Base-by-base conservation (phyloP, 2,113 vertebrate species). In the Azemiops feae region DNA sequence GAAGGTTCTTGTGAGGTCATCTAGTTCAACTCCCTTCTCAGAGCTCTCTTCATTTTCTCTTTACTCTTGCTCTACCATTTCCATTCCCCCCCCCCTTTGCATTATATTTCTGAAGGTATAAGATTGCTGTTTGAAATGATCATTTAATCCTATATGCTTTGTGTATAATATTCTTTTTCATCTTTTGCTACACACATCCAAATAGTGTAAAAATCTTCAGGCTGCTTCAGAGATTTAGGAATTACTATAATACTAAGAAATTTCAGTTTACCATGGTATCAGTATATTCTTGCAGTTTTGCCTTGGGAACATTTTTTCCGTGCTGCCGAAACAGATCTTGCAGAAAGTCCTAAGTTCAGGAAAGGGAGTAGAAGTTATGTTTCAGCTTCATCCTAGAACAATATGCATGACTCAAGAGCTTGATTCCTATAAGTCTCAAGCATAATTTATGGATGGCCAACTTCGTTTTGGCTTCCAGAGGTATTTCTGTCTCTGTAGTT, bases 221-320 rank as follows among this genome's bases (percentile, higher is more conserved):
- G 1, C 14, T 16, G 18, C 87, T 27, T 45, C 3, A 91, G 3
- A 30, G 23, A 91, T 87, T 88, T 54, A 93, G 91, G 7, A 27
- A 87, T 5, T n/a, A 52, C 5, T 91, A 10, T 87, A 88, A 91
- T 23, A 55, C 54, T 2, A 64, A 85, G 27, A 22, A 55, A 0
- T 43, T 2, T 94, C 93, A 50, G 94, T 96, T 96, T 98, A 99
- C 99, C 98, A 99, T 99, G 53, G 98, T 95, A 89, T 98, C 98
- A 0, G 99, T 99, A 91, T 99, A 99, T 91, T 99, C 98, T 60
- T 98, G 98, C 97, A 99, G 96, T 91, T 99, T 99, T 25, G 93
- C 97, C 34, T 98, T 96, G 20, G 98, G 85, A 92, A 99, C 96
- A 0, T 90, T 93, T 96, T 98, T 99, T 57, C 98, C 94, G 91